Conservation (phyloP, 2,888 invertebrate genomes). For the Drosophila austrosaltans region DNA sequence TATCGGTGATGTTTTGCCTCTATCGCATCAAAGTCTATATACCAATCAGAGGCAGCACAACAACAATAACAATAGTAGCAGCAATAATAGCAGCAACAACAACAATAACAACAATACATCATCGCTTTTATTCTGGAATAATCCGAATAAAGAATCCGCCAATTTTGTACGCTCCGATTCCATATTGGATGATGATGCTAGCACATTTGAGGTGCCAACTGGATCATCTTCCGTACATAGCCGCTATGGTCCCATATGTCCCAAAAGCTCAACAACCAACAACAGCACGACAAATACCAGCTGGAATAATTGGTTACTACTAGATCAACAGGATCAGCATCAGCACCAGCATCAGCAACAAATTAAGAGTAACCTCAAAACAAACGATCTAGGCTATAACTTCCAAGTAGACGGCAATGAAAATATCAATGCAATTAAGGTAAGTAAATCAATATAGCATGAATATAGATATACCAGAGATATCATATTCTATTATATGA, state of each 20-base stretch:
- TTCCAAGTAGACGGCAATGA: conserved; percentile 58
- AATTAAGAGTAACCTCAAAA: conserved; percentile 50
- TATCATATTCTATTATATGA: too few species aligned
- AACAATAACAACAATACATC: conserved; percentile 45
- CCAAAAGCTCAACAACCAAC: conserved; percentile 68
- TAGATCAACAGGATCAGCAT: conserved; percentile 50
- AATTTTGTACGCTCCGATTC: conserved; percentile 85
- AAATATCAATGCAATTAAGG: conserved; percentile 63
- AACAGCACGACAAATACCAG: conserved; percentile 20
- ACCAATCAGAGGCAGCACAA: conserved; percentile 18
- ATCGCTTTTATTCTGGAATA: conserved; percentile 54
- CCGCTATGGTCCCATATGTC: conserved; percentile 89
- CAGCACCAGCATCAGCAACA: conserved; percentile 1
- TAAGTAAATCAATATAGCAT: conserved; percentile 17
- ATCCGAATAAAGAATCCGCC: conserved; percentile 61
- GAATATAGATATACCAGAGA: too few species aligned
- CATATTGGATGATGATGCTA: conserved; percentile 86
- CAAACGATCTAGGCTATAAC: conserved; percentile 48
- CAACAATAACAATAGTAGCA: conserved; percentile 31
- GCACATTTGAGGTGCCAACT: conserved; percentile 86
- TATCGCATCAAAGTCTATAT: neutral
- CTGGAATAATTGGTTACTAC: conserved; percentile 68
- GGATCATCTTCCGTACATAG: conserved; percentile 83
- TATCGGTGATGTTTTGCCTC: conserved; percentile 15
- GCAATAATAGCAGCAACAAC: conserved; percentile 42